These are phyloP conservation scores for Oceanodroma tethys DNA, from an alignment of 2,113 vertebrate genomes.

Conservation along the genomic window DNA sequence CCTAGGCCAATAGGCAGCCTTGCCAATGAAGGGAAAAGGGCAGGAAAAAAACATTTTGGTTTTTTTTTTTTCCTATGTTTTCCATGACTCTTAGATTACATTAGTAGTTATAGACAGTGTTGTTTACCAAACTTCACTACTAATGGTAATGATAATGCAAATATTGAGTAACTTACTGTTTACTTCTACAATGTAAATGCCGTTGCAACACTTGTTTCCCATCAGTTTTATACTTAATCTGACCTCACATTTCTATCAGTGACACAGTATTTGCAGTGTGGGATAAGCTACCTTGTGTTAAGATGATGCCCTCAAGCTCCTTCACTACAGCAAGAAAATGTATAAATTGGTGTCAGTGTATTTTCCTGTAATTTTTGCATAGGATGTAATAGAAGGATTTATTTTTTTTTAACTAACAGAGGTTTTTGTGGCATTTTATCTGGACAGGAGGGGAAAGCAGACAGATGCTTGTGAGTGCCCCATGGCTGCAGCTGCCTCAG, in stretches of 20 bases:
- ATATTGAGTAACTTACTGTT: background rate
- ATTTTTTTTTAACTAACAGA: background rate
- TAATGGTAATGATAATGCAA: background rate
- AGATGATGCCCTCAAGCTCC: background rate
- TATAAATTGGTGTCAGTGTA: rapidly evolving
- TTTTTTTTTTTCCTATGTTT: background rate
- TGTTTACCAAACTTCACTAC: background rate
- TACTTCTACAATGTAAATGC: background rate
- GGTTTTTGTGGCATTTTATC: conserved; percentile 9
- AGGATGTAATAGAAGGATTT: background rate
- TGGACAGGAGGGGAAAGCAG: conserved; percentile 61
- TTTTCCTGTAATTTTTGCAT: background rate
- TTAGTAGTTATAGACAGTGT: background rate
- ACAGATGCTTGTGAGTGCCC: conserved; percentile 70
- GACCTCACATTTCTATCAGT: background rate
- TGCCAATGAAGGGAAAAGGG: background rate
- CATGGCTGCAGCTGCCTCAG: conserved; percentile 69
- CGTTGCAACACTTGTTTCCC: background rate
- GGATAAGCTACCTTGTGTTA: background rate
- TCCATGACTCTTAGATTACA: background rate
- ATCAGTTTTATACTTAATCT: background rate
- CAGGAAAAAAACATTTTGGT: background rate
- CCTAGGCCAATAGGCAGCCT: background rate
- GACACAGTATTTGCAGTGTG: background rate
- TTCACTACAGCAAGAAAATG: background rate